A percentile compares a stretch with the other conserved stretches of the same genome.
phyloP scores from a whole-genome alignment of 2,888 invertebrate species.

The Nomada lathburiana region DNA sequence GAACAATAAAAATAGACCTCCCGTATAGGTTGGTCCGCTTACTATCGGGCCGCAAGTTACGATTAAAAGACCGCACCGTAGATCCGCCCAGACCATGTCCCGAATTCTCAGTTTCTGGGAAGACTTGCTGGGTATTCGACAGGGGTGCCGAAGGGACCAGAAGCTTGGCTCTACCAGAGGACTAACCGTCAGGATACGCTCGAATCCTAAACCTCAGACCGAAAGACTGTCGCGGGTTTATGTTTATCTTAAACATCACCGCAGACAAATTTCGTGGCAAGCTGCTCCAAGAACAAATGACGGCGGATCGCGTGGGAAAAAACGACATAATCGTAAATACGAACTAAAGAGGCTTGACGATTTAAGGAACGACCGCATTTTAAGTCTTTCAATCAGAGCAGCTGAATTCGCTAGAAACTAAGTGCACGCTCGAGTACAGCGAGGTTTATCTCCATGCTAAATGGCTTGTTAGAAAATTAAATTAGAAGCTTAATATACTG shows the following conservation, averaged over 20 bases:
- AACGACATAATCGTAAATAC: constrained; percentile 43
- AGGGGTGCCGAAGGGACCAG: constrained; percentile 33
- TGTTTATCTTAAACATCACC: constrained; percentile 68
- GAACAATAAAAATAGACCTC: constrained; percentile 81
- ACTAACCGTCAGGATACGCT: constrained; percentile 37
- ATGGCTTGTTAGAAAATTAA: too few species aligned
- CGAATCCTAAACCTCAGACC: constrained; percentile 1
- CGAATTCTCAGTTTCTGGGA: constrained; percentile 72
- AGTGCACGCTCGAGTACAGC: not conserved
- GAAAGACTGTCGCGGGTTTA: constrained; percentile 54
- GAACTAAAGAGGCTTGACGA: not conserved
- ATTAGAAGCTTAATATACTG: too few species aligned
- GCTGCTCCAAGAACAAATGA: constrained; percentile 6
- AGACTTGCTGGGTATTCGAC: constrained; percentile 30
- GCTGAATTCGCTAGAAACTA: too few species aligned
- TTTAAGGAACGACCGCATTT: not conserved
- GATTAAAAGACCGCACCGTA: constrained; percentile 78
- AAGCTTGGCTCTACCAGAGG: constrained; percentile 14
- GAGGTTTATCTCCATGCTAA: too few species aligned
- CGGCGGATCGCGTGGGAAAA: not conserved
- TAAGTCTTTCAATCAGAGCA: too few species aligned
- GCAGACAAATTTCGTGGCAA: constrained; percentile 43
- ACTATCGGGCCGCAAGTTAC: constrained; percentile 75
- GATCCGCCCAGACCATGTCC: constrained; percentile 78
- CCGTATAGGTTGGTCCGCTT: constrained; percentile 67